A percentile compares a stretch with the other conserved stretches of the same genome.
Conservation (phyloP, 2,888 invertebrate species). For the Drosophila mercatorum region DNA sequence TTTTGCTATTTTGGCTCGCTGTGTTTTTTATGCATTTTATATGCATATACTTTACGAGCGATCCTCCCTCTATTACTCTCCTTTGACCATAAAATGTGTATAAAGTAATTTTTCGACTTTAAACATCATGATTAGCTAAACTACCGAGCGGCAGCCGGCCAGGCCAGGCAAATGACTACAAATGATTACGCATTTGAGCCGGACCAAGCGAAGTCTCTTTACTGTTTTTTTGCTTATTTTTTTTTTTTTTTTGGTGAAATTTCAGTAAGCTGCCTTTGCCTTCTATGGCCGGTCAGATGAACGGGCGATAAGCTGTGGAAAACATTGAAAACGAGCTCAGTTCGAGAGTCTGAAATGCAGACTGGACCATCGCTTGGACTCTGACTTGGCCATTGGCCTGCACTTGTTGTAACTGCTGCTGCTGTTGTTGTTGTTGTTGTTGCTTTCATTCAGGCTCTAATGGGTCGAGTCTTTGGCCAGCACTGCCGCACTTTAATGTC, state of each 20-base stretch:
- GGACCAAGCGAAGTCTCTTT: slow-evolving; percentile 33
- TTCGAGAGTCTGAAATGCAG: slow-evolving; percentile 49
- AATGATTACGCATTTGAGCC: slow-evolving; percentile 73
- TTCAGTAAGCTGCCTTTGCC: slow-evolving; percentile 43
- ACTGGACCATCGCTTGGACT: slow-evolving; percentile 36
- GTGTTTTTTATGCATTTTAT: slow-evolving; percentile 40
- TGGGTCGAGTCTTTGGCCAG: slow-evolving; percentile 65
- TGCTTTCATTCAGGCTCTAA: slow-evolving; percentile 56
- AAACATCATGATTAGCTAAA: slow-evolving; percentile 75
- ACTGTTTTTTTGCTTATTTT: not conserved
- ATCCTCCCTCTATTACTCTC: slow-evolving; percentile 18
- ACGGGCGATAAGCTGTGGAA: slow-evolving; percentile 61
- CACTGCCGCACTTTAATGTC: slow-evolving; percentile 72
- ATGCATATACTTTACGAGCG: slow-evolving; percentile 13
- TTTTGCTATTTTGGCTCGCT: slow-evolving; percentile 24
- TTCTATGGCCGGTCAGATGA: slow-evolving; percentile 52
- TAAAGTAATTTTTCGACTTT: slow-evolving; percentile 75
- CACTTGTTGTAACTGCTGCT: slow-evolving; percentile 55
- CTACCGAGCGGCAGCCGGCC: slow-evolving; percentile 57
- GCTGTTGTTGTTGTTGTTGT: slow-evolving; percentile 11
- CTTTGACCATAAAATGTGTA: slow-evolving; percentile 61
- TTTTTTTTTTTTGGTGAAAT: slow-evolving; percentile 58
- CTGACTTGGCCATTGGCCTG: slow-evolving; percentile 47
- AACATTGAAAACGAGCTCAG: slow-evolving; percentile 73
- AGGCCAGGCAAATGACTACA: slow-evolving; percentile 73